Base-by-base conservation (phyloP, 2,797 vertebrate species). In the Gymnoscopelus braueri region DNA sequence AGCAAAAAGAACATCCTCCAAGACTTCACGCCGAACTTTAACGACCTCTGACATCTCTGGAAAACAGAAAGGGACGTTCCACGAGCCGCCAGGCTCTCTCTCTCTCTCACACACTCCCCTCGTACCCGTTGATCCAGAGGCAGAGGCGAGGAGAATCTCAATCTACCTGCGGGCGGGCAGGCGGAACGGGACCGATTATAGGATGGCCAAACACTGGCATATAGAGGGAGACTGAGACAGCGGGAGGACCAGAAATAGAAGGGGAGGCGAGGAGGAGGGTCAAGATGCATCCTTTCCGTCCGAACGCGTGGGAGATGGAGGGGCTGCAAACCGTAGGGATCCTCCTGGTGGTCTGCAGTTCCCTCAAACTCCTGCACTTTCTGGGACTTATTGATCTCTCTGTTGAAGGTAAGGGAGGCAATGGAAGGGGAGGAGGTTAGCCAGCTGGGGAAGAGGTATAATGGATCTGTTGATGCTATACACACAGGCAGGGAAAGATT, bases 341-440 rank as follows among this genome's bases (percentile, higher is more conserved):
- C 83, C 92, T 95, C 60, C 89, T 95, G 84, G 90, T 96, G 79
- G 88, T 96, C 86, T 94, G 91, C 88, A 95, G 92, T 86, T 94
- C 93, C 72, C 86, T 94, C 67, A 95, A 96, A 93, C 92, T 96
- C 84, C 91, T 96, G 92, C 95, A 95, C 88, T 95, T 95, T 92
- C 91, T 95, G 85, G 95, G 95, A 86, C 92, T 94, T 77, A 95
- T 95, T 88, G 93, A 94, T 88, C 75, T 95, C 78, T 85, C 93
- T 15, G 60, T 75, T 63, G 67, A 81, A 94, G 94, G 94, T 95
- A 94, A 94, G 92, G 81, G 55, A 69, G 54, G 14, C n/a, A 4
- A 19, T 15, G 35, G 13, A 26, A 48, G n/a, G 29, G 14, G 9
- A 53, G 14, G 44, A 29, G 32, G 23, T 8, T 7, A 23, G 52